Base-by-base conservation (phyloP, 2,888 invertebrate species). In the Ornithoptera priamus region DNA sequence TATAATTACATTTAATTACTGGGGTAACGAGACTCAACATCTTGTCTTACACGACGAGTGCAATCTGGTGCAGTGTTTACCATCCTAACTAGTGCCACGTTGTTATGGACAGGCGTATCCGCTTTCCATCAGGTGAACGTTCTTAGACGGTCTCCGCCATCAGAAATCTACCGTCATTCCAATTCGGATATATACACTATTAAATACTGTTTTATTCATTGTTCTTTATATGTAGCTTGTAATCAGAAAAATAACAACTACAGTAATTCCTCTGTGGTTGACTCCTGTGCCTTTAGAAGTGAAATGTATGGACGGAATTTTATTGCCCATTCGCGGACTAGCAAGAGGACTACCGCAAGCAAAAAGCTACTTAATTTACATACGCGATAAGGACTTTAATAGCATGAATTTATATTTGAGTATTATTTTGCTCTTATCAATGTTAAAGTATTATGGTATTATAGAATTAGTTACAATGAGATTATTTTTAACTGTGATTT, bases 231-330 rank as follows among this genome's bases (percentile, higher is more conserved):
- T 30, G 56, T 56, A 2, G 15, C 18, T 53, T n/a, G n/a, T 17
- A 42, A 30, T n/a, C 20, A 67, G 30, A 68, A 42, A 68, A 22
- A 1, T 46, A 62, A 58, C 2, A 10, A 20, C 36, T 30, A 56
- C 24, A 69, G 24, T 57, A 57, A 30, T 65, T 46, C 65, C 4
- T 30, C 30, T 30, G 30, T 68, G 17, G 30, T 20, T 39, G 65
- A 50, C 30, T n/a, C 53, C 65, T 30, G 39, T 65, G 65, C 62
- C 62, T 62, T 61, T 65, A 65, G 61, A 69, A 68, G 64, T 64
- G 64, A 64, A 56, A 15, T 56, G 20, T 24, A 66, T 57, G 61
- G 12, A 65, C 24, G 69, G 65, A 65, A 69, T 69, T 53, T 65
- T 65, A 65, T 61, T 60, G 8, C 24, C 18, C 62, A 67, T 62